A percentile compares a stretch with the other conserved stretches of the same genome.
Conservation (phyloP, 2,888 invertebrate genomes). For the Luffia ferchaultella region DNA sequence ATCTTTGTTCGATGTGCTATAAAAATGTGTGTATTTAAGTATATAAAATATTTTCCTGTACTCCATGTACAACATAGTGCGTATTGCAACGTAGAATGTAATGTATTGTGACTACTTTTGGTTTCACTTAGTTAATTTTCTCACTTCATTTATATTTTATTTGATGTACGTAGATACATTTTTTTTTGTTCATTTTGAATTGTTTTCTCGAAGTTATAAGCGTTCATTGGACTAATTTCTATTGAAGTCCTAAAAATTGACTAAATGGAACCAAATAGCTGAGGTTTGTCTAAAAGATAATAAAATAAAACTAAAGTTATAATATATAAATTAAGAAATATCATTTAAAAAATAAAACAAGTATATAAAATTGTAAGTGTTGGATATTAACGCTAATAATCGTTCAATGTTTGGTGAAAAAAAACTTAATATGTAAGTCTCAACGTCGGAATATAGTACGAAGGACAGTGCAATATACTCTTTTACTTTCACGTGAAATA, state of each 20-base stretch:
- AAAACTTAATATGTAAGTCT: neutral
- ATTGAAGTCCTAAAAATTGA: neutral
- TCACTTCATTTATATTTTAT: neutral
- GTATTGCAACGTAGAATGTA: neutral
- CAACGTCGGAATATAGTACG: neutral
- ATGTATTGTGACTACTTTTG: neutral
- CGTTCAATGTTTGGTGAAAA: constrained; percentile 36
- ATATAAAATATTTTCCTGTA: neutral
- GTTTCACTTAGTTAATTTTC: neutral
- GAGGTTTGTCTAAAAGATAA: neutral
- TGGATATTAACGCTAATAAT: constrained; percentile 44
- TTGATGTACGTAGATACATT: too few species aligned
- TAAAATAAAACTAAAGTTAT: neutral
- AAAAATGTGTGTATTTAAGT: neutral
- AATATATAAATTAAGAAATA: neutral
- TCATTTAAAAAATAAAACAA: too few species aligned
- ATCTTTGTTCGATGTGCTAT: neutral
- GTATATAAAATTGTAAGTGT: constrained; percentile 37
- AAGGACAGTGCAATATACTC: neutral
- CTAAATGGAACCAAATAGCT: neutral
- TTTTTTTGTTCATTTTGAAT: too few species aligned
- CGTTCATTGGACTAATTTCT: too few species aligned
- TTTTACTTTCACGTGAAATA: neutral
- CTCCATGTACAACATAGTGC: neutral
- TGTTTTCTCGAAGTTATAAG: too few species aligned